Conservation (phyloP, 64 coral and sea anemone genomes). For the Porites lutea region DNA sequence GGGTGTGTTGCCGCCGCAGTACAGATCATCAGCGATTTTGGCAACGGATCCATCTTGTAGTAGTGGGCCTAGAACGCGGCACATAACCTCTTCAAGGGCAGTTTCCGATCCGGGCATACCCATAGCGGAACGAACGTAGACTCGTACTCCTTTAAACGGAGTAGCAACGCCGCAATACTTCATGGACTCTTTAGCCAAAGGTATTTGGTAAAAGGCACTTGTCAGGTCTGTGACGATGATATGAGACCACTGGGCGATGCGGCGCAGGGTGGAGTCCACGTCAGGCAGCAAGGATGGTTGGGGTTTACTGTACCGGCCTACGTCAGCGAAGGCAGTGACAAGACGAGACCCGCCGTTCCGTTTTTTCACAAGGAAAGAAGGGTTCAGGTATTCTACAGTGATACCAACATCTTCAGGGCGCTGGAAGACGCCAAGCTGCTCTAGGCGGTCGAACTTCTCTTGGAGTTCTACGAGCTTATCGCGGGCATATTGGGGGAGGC, state of each 20-base stretch:
- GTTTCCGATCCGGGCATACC: conserved; percentile 49
- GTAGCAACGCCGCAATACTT: conserved; percentile 55
- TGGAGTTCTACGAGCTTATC: conserved; percentile 17
- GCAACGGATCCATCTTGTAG: neutral
- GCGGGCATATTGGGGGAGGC: conserved; percentile 7
- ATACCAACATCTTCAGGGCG: conserved; percentile 9
- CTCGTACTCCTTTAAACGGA: conserved; percentile 52
- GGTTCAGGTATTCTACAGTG: conserved; percentile 24
- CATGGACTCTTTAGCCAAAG: conserved; percentile 11
- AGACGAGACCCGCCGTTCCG: conserved; percentile 11
- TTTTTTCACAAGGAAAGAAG: conserved; percentile 20
- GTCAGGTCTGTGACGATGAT: neutral
- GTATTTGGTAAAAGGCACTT: conserved; percentile 40
- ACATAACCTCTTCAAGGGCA: conserved; percentile 52
- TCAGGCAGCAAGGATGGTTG: conserved; percentile 32
- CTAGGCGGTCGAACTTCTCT: conserved; percentile 26
- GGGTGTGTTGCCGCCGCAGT: conserved; percentile 22
- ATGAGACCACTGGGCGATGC: conserved; percentile 36
- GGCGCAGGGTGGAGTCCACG: neutral
- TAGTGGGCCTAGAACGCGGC: conserved; percentile 19
- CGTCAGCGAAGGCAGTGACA: conserved; percentile 28
- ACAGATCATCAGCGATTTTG: conserved; percentile 52
- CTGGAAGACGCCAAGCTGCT: conserved; percentile 9
- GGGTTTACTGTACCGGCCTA: conserved; percentile 28
- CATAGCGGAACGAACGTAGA: conserved; percentile 48